These are phyloP conservation scores for Falco berigora DNA, from an alignment of 2,797 vertebrate genomes.

Conservation along the genomic window DNA sequence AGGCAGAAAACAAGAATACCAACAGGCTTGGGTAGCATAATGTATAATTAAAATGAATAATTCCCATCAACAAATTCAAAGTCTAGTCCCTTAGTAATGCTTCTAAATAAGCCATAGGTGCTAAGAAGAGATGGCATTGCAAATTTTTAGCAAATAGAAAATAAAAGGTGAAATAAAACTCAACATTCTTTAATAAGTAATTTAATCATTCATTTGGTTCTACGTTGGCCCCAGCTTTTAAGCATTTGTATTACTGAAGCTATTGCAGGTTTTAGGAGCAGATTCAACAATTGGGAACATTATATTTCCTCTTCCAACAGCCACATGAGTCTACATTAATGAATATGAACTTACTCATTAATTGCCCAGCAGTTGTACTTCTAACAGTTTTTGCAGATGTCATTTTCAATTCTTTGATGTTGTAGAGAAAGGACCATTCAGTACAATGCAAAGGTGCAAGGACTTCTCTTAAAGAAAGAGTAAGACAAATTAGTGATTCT, in stretches of 20 bases:
- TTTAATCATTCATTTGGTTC: not conserved
- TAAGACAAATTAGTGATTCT: not conserved
- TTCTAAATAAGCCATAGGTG: not conserved
- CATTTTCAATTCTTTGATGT: not conserved
- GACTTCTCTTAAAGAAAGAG: not conserved
- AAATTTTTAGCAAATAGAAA: not conserved
- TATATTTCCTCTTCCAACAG: not conserved
- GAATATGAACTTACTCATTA: not conserved
- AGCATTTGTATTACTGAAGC: not conserved
- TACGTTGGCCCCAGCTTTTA: not conserved
- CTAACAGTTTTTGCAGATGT: not conserved
- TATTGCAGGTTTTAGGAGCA: not conserved
- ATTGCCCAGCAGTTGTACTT: not conserved
- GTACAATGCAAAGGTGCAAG: not conserved
- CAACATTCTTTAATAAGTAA: not conserved
- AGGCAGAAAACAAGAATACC: conserved; percentile 22
- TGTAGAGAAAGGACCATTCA: not conserved
- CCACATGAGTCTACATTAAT: not conserved
- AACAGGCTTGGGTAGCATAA: not conserved
- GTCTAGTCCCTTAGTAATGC: not conserved
- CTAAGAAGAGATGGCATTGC: not conserved
- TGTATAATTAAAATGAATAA: conserved; percentile 31
- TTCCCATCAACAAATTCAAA: conserved; percentile 11
- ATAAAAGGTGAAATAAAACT: not conserved
- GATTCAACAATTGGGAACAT: not conserved